These are phyloP conservation scores for Tadarida brasiliensis DNA, from an alignment of 2,797 vertebrate species.

Conservation along the genomic window DNA sequence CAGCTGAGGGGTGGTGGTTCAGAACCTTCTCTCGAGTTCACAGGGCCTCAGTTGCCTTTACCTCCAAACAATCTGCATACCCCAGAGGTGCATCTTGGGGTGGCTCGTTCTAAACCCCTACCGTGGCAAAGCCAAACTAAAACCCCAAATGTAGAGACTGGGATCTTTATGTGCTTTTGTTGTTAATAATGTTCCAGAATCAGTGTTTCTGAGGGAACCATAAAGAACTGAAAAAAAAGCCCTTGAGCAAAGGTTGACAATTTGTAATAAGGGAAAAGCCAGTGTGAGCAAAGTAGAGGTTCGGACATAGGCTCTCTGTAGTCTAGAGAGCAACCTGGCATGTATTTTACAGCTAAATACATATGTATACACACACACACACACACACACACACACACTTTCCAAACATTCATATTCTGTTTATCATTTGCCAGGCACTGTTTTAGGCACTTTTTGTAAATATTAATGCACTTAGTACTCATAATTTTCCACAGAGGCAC, in stretches of 20 bases:
- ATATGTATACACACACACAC: background rate
- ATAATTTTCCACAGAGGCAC: background rate
- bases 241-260: background rate
- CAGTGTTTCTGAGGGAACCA: background rate
- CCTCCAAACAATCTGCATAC: background rate
- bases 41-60: background rate
- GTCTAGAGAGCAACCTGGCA: background rate
- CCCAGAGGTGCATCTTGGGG: background rate
- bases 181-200: background rate
- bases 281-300: background rate
- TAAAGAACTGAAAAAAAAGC: background rate
- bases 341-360: background rate
- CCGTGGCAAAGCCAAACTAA: background rate
- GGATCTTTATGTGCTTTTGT: background rate
- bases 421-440: background rate
- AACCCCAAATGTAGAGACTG: background rate
- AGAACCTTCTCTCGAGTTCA: background rate
- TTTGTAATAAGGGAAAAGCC: background rate
- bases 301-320: background rate
- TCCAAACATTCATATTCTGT: background rate
- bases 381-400: background rate
- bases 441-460: slow-evolving; percentile 24
- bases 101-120: background rate
- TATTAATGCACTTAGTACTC: background rate
- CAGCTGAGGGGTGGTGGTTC: background rate